phyloP scores from a whole-genome alignment of 2,113 vertebrate genomes.

The Clarias macrocephalus region DNA sequence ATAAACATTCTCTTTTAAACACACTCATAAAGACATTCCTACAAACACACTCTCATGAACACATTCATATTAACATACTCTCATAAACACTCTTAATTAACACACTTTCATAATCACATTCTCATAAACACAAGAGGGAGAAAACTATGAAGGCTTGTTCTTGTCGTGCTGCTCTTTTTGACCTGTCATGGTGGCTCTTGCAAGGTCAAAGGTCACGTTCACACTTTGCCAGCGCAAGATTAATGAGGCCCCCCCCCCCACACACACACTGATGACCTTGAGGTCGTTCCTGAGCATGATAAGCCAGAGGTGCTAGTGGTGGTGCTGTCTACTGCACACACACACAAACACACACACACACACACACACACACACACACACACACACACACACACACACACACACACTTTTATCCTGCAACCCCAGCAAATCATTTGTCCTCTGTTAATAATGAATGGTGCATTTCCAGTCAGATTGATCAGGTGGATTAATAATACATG shows the following conservation, averaged over 20 bases:
- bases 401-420: background rate
- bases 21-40: too few species aligned
- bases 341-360: conserved; percentile 36
- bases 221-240: conserved; percentile 11
- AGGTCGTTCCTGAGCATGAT: background rate
- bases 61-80: too few species aligned
- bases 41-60: too few species aligned
- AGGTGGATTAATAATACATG: conserved; percentile 31
- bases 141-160: background rate
- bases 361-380: conserved; percentile 32
- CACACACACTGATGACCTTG: background rate
- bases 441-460: conserved; percentile 42
- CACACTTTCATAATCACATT: too few species aligned
- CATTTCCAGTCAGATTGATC: conserved; percentile 11
- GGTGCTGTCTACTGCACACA: background rate
- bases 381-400: conserved; percentile 9
- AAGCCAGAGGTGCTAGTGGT: background rate
- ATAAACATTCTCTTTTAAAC: too few species aligned
- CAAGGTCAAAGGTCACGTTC: conserved; percentile 32
- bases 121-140: too few species aligned
- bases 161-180: conserved; percentile 44
- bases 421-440: conserved; percentile 15
- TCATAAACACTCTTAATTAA: too few species aligned
- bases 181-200: conserved; percentile 18
- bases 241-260: conserved; percentile 10